A percentile compares a stretch with the other conserved stretches of the same genome.
Conservation (phyloP, 2,113 vertebrate species). For the Syngnathus typhle region DNA sequence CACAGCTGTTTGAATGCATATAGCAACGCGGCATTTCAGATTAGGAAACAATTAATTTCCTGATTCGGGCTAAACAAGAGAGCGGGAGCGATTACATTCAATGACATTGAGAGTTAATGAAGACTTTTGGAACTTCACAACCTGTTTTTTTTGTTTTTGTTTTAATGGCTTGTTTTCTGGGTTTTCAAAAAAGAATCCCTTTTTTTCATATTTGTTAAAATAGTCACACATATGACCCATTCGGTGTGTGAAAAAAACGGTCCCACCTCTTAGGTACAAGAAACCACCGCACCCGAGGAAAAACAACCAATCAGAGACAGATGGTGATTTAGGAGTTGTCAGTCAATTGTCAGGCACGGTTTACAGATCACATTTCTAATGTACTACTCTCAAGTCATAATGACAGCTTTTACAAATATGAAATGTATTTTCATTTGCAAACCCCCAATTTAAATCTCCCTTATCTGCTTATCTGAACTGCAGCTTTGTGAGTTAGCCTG, state of each 20-base stretch:
- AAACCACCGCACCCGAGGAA: too few species aligned
- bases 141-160: constrained; percentile 10
- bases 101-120: constrained; percentile 50
- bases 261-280: neutral
- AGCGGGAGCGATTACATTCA: constrained; percentile 51
- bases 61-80: constrained; percentile 55
- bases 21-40: constrained; percentile 49
- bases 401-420: too few species aligned
- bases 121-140: constrained; percentile 51
- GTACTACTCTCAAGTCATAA: too few species aligned
- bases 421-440: too few species aligned
- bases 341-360: neutral
- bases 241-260: too few species aligned
- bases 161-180: neutral
- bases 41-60: constrained; percentile 56
- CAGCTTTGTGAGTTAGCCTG: constrained; percentile 29
- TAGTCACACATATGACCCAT: neutral
- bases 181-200: neutral
- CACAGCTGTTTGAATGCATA: constrained; percentile 60
- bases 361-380: too few species aligned
- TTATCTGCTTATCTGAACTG: constrained; percentile 30
- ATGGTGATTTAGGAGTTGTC: too few species aligned
- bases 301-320: too few species aligned
- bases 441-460: too few species aligned
- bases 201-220: neutral